Conservation (phyloP, 2,888 invertebrate species). For the Rhagophthalmus giganteus region DNA sequence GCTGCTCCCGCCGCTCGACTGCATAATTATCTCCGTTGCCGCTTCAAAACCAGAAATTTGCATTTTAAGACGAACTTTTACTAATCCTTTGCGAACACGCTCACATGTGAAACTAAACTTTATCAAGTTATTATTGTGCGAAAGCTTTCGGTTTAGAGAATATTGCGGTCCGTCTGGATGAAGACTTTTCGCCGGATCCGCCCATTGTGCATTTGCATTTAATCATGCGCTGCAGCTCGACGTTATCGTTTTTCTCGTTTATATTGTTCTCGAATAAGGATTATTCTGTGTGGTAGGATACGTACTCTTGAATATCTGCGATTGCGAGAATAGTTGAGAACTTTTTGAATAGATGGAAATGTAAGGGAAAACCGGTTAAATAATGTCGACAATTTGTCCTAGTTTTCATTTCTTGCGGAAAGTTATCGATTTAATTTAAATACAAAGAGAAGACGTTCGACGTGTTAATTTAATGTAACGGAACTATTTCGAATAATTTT, state of each 20-base stretch:
- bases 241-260: not conserved
- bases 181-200: not conserved
- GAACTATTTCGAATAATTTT: too few relatives aligned
- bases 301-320: too few relatives aligned
- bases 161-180: conserved; percentile 1
- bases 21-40: conserved; percentile 51
- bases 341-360: too few relatives aligned
- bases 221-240: not conserved
- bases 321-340: too few relatives aligned
- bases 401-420: too few relatives aligned
- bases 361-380: too few relatives aligned
- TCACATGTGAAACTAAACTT: conserved; percentile 27
- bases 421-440: too few relatives aligned
- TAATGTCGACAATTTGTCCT: too few relatives aligned
- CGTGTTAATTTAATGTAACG: too few relatives aligned
- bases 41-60: conserved; percentile 50
- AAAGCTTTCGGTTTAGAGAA: conserved; percentile 11
- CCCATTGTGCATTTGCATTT: not conserved
- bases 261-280: too few relatives aligned
- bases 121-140: conserved; percentile 10
- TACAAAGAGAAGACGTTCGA: too few relatives aligned
- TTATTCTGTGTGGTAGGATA: too few relatives aligned
- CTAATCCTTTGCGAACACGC: conserved; percentile 41
- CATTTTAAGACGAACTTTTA: conserved; percentile 51
- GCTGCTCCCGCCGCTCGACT: conserved; percentile 48